These are phyloP conservation scores for Rambutsinella grinnellia DNA, from an alignment of 2,888 invertebrate genomes.

Conservation along the genomic window DNA sequence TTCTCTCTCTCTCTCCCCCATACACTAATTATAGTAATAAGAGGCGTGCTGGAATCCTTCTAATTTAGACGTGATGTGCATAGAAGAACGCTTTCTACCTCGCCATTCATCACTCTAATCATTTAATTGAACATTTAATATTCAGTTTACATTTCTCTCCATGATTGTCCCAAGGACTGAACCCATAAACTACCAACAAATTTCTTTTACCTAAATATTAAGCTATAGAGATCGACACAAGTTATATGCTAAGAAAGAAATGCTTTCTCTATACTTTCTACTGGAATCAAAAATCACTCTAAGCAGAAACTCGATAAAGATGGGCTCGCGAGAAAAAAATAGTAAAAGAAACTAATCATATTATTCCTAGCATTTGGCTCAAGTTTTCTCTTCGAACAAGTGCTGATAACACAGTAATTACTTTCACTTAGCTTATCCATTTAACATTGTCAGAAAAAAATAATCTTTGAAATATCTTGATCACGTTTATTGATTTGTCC, in stretches of 20 bases:
- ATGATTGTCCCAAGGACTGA: slow-evolving; percentile 24
- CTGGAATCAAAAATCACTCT: too few relatives aligned
- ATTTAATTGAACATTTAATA: slow-evolving; percentile 3
- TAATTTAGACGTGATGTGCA: too few relatives aligned
- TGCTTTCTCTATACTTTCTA: too few relatives aligned
- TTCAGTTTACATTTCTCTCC: slow-evolving; percentile 31
- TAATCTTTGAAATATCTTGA: slow-evolving; percentile 28
- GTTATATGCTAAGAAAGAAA: neutral
- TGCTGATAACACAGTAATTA: neutral
- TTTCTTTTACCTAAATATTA: neutral
- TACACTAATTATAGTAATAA: too few relatives aligned
- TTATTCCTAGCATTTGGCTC: neutral
- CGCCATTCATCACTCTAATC: neutral
- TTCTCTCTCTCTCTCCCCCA: too few relatives aligned
- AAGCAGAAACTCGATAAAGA: too few relatives aligned
- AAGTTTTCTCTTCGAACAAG: neutral
- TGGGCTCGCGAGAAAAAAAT: too few relatives aligned
- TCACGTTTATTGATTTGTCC: slow-evolving; percentile 42
- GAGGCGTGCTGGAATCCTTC: too few relatives aligned
- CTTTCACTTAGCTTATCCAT: neutral
- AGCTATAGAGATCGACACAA: neutral
- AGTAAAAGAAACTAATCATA: too few relatives aligned
- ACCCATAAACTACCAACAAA: neutral
- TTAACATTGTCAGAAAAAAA: slow-evolving; percentile 6
- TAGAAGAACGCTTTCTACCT: neutral